Evolutionary conservation across 2,888 invertebrate species (phyloP), one percentile per base, ranked within the genome.

Genomic region (Pilophorus perplexus): DNA sequence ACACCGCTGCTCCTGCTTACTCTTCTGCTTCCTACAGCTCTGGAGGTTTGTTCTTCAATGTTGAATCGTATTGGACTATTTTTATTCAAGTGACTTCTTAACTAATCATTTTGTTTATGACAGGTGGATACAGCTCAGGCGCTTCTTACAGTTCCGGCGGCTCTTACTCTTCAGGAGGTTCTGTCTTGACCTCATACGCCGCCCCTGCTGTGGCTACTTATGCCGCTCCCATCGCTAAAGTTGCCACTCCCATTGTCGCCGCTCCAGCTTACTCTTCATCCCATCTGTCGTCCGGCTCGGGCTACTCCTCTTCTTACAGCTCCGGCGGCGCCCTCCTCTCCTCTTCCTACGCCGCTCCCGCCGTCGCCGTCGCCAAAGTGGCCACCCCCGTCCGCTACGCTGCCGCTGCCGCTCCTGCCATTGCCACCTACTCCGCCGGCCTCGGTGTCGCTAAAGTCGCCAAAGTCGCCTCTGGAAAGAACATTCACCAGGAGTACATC

Each of bases 381-480:
- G 67, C 67, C n/a, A 28, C 64, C 20, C 64, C 62, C 27, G 50
- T 62, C 64, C 66, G 60, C 3, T 73, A 74, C 10, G 74, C 74
- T 8, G 67, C 67, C 4, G 72, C 70, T 46, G 62, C 71, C 70
- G 70, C 72, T 60, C 68, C 71, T 64, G 69, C 62, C 50, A 55
- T 71, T 64, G 55, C 66, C 38, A 40, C 68, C 66, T 70, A 71
- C 70, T 68, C 71, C 57, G 44, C 55, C 38, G 67, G 71, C 64
- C 68, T 62, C 33, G 68, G 71, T 14, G 2, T 73, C 71, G 1
- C 78, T 77, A 59, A 78, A 77, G 0, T 33, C 3, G 0, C 69
- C 62, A 59, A 78, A 77, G 0, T 28, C 3, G 0, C 69, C 64
- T 55, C 54, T 23, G 68, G 66, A 60, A 72, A 72, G 67, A 67